Evolutionary conservation across 2,113 vertebrate genomes (phyloP), one percentile per base, ranked within the genome.

Genomic region (Erythrocercus mccallii): DNA sequence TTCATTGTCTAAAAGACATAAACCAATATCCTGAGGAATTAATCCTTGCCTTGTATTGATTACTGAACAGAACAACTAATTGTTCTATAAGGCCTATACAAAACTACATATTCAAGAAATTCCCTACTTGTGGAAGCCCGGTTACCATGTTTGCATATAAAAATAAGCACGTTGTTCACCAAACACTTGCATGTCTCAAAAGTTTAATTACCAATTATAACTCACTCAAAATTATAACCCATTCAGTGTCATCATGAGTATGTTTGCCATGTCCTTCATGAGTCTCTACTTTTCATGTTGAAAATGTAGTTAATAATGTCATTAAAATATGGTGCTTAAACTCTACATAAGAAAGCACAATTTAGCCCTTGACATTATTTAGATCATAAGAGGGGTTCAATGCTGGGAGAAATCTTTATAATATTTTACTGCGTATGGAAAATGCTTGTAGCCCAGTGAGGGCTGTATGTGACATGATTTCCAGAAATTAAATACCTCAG

Each of bases 401-500:
- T 13, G 10, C 24, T 15, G 6, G 9, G 31, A 71, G 37, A 89
- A 84, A 35, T 47, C 53, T 76, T 72, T 50, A 6, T 20, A 74
- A 37, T 60, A 80, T 79, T 70, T 94, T 81, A 85, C 89, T 92
- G 58, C 73, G 82, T 77, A 92, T 91, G 78, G 84, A 65, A 76
- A 89, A 69, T 20, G 3, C 37, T 60, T 45, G 33, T 18, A 58
- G 54, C 61, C 45, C 40, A 8, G 35, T 69, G 33, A 85, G 37
- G 48, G 28, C 18, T 81, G 8, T 56, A 25, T 72, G 51, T 82
- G 54, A 95, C 74, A 79, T 8, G 42, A 82, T 91, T 92, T 69
- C 48, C 81, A 94, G 84, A n/a, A 69, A 64, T 57, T 12, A 89
- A 94, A 92, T 65, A 79, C 53, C 50, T 94, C 47, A 65, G 91